Evolutionary conservation across 2,113 vertebrate genomes (phyloP).

Genomic region (Thalassarche chlororhynchos): DNA sequence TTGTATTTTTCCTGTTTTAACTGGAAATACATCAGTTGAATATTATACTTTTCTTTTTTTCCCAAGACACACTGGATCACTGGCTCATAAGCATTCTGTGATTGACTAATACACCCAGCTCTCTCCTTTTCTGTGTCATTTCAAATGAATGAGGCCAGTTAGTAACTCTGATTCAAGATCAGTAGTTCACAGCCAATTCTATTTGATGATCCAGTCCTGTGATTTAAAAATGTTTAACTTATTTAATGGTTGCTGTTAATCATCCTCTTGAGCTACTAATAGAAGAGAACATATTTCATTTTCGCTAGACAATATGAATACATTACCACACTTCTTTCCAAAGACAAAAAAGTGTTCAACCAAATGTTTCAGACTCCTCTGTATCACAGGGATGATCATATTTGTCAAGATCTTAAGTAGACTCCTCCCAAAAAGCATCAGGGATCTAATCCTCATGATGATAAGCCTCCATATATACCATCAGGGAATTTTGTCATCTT

Average conservation of each 20-base stretch:
- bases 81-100: background rate
- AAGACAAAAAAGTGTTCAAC: background rate
- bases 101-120: background rate
- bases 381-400: background rate
- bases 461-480: background rate
- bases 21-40: background rate
- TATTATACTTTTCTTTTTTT: background rate
- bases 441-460: background rate
- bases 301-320: background rate
- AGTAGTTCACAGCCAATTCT: background rate
- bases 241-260: conserved; percentile 41
- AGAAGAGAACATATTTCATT: conserved; percentile 36
- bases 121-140: background rate
- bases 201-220: background rate
- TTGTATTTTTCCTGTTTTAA: background rate
- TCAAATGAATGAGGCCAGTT: conserved; percentile 22
- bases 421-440: background rate
- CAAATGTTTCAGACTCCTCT: background rate
- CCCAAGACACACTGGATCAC: background rate
- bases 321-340: background rate
- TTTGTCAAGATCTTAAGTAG: background rate
- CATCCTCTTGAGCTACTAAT: background rate
- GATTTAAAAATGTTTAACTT: conserved; percentile 43
- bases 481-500: background rate
- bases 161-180: conserved; percentile 7